Conservation (phyloP, 2,797 vertebrate species). For the Pseudochromis fuscus region DNA sequence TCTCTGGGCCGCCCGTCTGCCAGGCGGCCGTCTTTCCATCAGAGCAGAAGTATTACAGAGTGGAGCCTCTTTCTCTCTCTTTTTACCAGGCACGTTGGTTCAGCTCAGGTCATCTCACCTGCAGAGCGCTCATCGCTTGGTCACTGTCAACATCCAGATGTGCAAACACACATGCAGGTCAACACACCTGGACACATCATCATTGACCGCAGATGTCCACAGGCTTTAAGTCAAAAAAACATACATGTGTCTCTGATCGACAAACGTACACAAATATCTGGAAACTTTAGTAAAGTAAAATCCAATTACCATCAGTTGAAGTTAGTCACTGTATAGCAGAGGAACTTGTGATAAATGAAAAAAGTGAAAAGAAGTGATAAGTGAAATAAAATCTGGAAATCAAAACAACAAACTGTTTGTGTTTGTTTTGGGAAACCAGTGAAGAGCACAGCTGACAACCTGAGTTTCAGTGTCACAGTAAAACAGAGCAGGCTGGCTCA, state of each 20-base stretch:
- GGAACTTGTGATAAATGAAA: too few relatives aligned
- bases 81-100: slow-evolving; percentile 55
- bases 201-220: slow-evolving; percentile 4
- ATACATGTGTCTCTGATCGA: not conserved
- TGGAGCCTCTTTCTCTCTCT: slow-evolving; percentile 9
- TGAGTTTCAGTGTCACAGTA: too few relatives aligned
- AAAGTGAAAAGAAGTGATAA: too few relatives aligned
- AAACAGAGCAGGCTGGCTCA: too few relatives aligned
- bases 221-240: not conserved
- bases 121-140: slow-evolving; percentile 56
- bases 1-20: slow-evolving; percentile 22
- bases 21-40: slow-evolving; percentile 52
- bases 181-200: slow-evolving; percentile 1
- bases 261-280: not conserved
- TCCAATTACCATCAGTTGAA: too few relatives aligned
- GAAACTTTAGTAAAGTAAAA: not conserved
- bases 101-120: slow-evolving; percentile 68
- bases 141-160: slow-evolving; percentile 50
- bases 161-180: not conserved
- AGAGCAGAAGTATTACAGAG: slow-evolving; percentile 32
- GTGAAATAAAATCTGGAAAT: too few relatives aligned
- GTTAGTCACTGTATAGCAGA: too few relatives aligned
- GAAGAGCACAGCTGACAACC: too few relatives aligned
- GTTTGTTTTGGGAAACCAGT: too few relatives aligned
- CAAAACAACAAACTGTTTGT: too few relatives aligned